Base-by-base conservation (phyloP, 2,797 vertebrate genomes). In the Scarus forsteni region DNA sequence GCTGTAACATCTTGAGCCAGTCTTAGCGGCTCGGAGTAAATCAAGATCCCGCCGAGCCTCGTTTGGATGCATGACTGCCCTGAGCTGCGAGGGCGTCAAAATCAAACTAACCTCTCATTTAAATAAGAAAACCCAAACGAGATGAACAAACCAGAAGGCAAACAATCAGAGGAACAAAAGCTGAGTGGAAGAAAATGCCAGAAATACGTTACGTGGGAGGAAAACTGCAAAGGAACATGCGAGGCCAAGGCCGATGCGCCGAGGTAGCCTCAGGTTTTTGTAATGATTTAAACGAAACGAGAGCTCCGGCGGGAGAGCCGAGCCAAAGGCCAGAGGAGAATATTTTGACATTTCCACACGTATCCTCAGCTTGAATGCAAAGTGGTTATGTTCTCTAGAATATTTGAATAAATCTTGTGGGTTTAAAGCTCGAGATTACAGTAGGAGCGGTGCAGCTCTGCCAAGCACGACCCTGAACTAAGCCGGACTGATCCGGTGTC, bases 381-480 rank as follows among this genome's bases (percentile, higher is more conserved):
- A 80, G 66, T 70, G 64, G 75, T 71, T 66, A 58, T 69, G 75
- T 83, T 86, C 70, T 63, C 52, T 46, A n/a, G 78, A 71, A 90
- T 81, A 87, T 90, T 73, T 79, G 34, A 86, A 83, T 78, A 79
- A 77, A 84, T 75, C 68, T 66, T 42, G 57, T 70, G 70, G 79
- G 73, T 64, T 89, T 83, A 89, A 84, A 89, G 83, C 77, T 11
- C 46, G 45, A 92, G 89, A 90, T 89, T 88, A 87, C 66, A 67
- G 64, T 45, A 60, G 77, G 18, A 56, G 81, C 39, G 54, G 70
- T 72, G 80, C 86, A 79, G 82, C 82, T 84, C 79, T 84, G 80
- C 62, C 69, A 84, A 82, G 75, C 80, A 77, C 68, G 48, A 66
- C 56, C 71, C 84, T 65, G 84, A 89, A 87, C 87, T 91, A 91